Percentiles rank a stretch among this genome's conserved stretches.
phyloP scores from a whole-genome alignment of 2,797 vertebrate species.

The Craterocephalus amniculus region DNA sequence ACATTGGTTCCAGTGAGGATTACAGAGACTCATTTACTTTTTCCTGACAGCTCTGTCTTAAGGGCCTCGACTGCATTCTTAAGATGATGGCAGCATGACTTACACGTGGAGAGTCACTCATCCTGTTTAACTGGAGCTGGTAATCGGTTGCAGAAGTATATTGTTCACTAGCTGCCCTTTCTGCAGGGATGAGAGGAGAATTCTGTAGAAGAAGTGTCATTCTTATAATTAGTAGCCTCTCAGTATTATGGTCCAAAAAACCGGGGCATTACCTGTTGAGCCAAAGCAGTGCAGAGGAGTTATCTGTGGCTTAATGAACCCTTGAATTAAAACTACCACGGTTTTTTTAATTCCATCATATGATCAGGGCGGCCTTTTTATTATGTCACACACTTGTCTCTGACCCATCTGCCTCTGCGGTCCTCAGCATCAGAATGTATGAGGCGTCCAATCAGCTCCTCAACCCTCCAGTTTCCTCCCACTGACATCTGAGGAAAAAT shows the following conservation, averaged over 20 bases:
- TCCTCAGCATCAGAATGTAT: slow-evolving; percentile 11
- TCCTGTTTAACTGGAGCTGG: slow-evolving; percentile 7
- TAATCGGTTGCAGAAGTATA: not conserved
- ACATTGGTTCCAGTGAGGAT: slow-evolving; percentile 60
- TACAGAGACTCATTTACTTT: slow-evolving; percentile 72
- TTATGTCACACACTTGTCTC: slow-evolving; percentile 32
- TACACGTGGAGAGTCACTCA: slow-evolving; percentile 35
- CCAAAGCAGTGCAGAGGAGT: slow-evolving; percentile 5
- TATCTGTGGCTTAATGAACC: slow-evolving; percentile 28
- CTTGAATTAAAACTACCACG: slow-evolving; percentile 23
- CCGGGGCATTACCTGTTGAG: slow-evolving; percentile 18
- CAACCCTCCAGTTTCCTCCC: slow-evolving; percentile 19
- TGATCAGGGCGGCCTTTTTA: slow-evolving; percentile 2
- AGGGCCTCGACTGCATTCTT: slow-evolving; percentile 41
- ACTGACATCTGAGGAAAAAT: slow-evolving; percentile 39
- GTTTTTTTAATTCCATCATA: slow-evolving; percentile 39
- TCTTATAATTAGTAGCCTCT: slow-evolving; percentile 17
- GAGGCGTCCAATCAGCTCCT: slow-evolving; percentile 41
- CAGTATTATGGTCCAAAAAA: slow-evolving; percentile 7
- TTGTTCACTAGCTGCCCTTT: slow-evolving; percentile 7
- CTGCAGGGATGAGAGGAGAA: not conserved
- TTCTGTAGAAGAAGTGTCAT: slow-evolving; percentile 23
- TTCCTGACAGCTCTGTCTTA: slow-evolving; percentile 59
- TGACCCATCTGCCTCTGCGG: slow-evolving; percentile 27
- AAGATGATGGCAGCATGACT: slow-evolving; percentile 38